Base-by-base conservation (phyloP, 1,140 invertebrate species). In the Orussus abietinus region DNA sequence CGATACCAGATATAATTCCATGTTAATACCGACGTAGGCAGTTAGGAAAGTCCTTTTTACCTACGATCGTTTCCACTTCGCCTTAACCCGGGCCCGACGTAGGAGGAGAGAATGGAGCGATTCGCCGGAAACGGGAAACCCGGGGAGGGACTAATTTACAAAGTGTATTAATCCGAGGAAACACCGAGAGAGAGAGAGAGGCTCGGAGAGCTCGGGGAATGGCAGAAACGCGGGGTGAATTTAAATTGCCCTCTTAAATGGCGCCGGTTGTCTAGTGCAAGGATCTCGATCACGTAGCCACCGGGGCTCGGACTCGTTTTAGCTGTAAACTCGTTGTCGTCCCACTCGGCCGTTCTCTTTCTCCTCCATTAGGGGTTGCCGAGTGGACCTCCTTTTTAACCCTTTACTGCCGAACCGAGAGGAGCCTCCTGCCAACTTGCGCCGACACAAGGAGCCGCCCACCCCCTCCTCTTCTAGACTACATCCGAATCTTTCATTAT, bases 221-320 rank as follows among this genome's bases (percentile, higher is more conserved):
- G n/a, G n/a, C n/a, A n/a, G 34, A 20, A 36, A 62, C 58, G 52
- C 47, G 37, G 56, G 47, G 53, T 62, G 62, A 64, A 64, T 64
- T 64, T 62, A 64, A 64, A 64, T 64, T 47, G 57, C 58, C 53
- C 47, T 58, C 48, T 62, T 62, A 62, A 56, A 59, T 58, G 57
- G 59, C 61, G 51, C 54, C 56, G 56, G 56, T 64, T 64, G 62
- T 64, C 62, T 64, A 64, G 56, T 49, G 40, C 46, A 31, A 51
- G 54, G 54, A 64, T 64, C 62, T 64, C 39, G 40, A 54, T 58
- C 62, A 64, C 62, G 62, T 64, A 60, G n/a, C n/a, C n/a, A n/a
- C n/a, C n/a, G n/a, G n/a, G n/a, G n/a, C 47, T 52, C 49, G 53
- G 53, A 53, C 54, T 49, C 49, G 49, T 57, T 57, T 56, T 53